phyloP scores from a whole-genome alignment of 2,113 vertebrate genomes.

The Trachemys scripta region DNA sequence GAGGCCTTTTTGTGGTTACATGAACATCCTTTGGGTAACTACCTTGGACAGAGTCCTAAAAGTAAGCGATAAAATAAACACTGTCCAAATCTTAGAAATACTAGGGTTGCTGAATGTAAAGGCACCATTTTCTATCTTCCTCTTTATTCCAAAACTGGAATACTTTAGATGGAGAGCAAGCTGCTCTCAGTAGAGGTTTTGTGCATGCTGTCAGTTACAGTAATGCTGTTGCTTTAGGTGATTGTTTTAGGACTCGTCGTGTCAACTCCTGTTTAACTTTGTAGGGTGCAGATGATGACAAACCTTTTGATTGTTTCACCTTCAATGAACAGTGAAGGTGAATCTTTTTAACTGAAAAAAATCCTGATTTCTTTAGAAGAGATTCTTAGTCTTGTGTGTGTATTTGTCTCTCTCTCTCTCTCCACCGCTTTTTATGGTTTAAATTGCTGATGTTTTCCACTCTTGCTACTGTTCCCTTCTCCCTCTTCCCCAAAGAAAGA shows the following conservation, averaged over 20 bases:
- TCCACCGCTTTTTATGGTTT: neutral
- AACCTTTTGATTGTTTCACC: slow-evolving; percentile 47
- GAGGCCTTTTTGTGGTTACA: neutral
- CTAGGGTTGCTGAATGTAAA: neutral
- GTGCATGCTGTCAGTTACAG: neutral
- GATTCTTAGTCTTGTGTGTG: neutral
- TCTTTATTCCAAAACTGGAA: neutral
- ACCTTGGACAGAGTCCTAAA: neutral
- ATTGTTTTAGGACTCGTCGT: neutral
- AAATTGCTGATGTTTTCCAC: neutral
- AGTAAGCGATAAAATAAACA: neutral
- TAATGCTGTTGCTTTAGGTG: neutral
- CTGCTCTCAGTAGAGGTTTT: neutral
- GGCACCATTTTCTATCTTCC: neutral
- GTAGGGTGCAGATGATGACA: neutral
- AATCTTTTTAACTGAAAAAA: slow-evolving; percentile 4
- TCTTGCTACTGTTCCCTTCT: neutral
- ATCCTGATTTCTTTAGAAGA: neutral
- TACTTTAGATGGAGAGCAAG: slow-evolving; percentile 11
- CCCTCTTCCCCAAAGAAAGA: neutral
- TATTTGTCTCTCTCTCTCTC: neutral
- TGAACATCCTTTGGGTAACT: neutral
- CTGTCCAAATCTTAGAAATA: neutral
- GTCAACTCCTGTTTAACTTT: slow-evolving; percentile 19
- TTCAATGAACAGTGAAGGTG: slow-evolving; percentile 28